Percentiles rank a stretch among this genome's conserved stretches.
These are phyloP conservation scores for Helicoverpa zea DNA, from an alignment of 1,140 invertebrate genomes.

Conservation along the genomic window DNA sequence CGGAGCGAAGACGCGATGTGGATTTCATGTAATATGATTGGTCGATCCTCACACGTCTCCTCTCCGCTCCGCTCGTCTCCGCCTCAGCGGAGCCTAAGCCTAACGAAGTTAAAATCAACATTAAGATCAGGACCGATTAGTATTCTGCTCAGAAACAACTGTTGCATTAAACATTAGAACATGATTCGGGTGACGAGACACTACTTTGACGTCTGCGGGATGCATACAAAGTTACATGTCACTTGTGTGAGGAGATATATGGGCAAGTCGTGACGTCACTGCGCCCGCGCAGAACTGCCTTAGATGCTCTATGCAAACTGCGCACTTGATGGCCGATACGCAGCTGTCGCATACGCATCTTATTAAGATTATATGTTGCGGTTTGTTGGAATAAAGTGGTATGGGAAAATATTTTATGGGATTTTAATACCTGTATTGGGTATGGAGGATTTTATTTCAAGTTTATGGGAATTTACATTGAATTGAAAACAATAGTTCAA, in stretches of 20 bases:
- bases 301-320: slow-evolving; percentile 32
- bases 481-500: too few species aligned
- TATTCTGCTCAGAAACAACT: slow-evolving; percentile 61
- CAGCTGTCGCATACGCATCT: slow-evolving; percentile 9
- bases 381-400: neutral
- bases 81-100: too few species aligned
- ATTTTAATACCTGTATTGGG: slow-evolving; percentile 7
- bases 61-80: too few species aligned
- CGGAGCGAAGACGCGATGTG: too few species aligned
- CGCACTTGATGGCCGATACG: slow-evolving; percentile 19
- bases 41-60: too few species aligned
- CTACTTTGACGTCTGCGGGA: slow-evolving; percentile 71
- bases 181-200: slow-evolving; percentile 73
- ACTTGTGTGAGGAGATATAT: slow-evolving; percentile 45
- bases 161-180: slow-evolving; percentile 75
- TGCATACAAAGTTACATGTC: slow-evolving; percentile 63
- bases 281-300: neutral
- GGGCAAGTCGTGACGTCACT: slow-evolving; percentile 4
- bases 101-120: neutral
- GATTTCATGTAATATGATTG: too few species aligned
- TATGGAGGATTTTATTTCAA: neutral
- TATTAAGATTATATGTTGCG: slow-evolving; percentile 11
- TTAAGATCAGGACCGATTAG: slow-evolving; percentile 52
- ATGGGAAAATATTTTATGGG: slow-evolving; percentile 14
- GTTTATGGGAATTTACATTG: too few species aligned